These are phyloP conservation scores for Paradoxurus hermaphroditus DNA, from an alignment of 2,113 vertebrate species.

Conservation along the genomic window DNA sequence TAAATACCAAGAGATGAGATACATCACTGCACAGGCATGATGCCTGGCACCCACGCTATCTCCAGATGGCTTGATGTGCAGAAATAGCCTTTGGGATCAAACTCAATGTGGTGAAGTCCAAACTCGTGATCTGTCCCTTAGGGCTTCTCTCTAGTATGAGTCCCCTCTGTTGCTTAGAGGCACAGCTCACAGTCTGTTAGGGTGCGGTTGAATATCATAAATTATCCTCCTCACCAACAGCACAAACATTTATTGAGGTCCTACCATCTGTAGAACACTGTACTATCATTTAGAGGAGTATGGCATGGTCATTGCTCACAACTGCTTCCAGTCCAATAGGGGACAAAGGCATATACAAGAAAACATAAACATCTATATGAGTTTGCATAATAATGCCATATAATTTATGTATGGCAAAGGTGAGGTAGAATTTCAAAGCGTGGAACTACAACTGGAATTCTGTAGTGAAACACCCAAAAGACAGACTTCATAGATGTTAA, in stretches of 20 bases:
- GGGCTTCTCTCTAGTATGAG: conserved; percentile 38
- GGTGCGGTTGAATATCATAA: not conserved
- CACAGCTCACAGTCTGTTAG: conserved; percentile 36
- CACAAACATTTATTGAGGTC: not conserved
- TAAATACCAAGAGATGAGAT: conserved; percentile 75
- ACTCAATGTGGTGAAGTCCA: conserved; percentile 73
- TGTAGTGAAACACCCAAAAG: not conserved
- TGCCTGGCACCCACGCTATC: conserved; percentile 71
- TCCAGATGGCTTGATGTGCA: conserved; percentile 76
- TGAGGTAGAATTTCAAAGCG: conserved; percentile 23
- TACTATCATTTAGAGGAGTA: not conserved
- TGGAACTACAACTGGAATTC: not conserved
- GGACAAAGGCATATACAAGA: not conserved
- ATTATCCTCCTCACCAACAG: conserved; percentile 2
- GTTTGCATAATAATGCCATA: not conserved
- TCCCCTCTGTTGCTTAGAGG: conserved; percentile 34
- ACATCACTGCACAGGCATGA: conserved; percentile 69
- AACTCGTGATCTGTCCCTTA: conserved; percentile 72
- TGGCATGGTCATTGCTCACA: not conserved
- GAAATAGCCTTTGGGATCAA: conserved; percentile 79
- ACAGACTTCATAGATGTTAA: not conserved
- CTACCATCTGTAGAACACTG: not conserved
- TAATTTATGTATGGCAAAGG: not conserved
- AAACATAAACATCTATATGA: not conserved
- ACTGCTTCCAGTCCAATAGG: not conserved